phyloP scores from a whole-genome alignment of 2,888 invertebrate species.

The Boloria selene region DNA sequence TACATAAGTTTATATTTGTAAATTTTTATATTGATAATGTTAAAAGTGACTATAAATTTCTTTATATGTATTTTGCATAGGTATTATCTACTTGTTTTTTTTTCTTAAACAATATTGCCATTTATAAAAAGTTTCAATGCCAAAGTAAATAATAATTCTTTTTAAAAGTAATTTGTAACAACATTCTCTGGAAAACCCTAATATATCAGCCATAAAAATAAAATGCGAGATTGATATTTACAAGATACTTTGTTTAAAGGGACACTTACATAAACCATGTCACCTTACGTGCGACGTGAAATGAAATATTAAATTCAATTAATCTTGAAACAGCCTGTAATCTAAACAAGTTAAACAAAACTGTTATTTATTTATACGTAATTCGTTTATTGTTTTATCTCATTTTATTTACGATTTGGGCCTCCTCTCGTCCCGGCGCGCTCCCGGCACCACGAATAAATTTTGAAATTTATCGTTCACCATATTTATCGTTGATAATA shows the following conservation, averaged over 20 bases:
- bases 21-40: too few relatives aligned
- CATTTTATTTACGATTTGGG: conserved; percentile 74
- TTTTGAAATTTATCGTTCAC: conserved; percentile 73
- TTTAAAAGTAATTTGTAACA: conserved; percentile 5
- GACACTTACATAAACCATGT: conserved; percentile 35
- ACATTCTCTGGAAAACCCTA: conserved; percentile 9
- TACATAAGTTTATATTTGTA: too few relatives aligned
- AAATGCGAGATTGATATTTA: conserved; percentile 28
- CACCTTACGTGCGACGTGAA: conserved; percentile 28
- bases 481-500: conserved; percentile 74
- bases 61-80: too few relatives aligned
- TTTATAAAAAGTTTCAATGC: neutral
- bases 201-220: conserved; percentile 18
- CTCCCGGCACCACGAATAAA: conserved; percentile 64
- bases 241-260: conserved; percentile 23
- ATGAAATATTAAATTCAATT: conserved; percentile 39
- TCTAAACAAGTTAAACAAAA: conserved; percentile 74
- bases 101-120: too few relatives aligned
- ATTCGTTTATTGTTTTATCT: conserved; percentile 83
- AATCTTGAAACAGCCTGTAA: conserved; percentile 56
- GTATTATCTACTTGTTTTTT: too few relatives aligned
- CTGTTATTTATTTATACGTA: conserved; percentile 79
- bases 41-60: too few relatives aligned
- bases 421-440: conserved; percentile 55
- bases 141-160: neutral